Percentiles rank a stretch among this genome's conserved stretches.
These are phyloP conservation scores for Globodera ellingtonae DNA, from an alignment of 1,140 invertebrate species.

Conservation along the genomic window DNA sequence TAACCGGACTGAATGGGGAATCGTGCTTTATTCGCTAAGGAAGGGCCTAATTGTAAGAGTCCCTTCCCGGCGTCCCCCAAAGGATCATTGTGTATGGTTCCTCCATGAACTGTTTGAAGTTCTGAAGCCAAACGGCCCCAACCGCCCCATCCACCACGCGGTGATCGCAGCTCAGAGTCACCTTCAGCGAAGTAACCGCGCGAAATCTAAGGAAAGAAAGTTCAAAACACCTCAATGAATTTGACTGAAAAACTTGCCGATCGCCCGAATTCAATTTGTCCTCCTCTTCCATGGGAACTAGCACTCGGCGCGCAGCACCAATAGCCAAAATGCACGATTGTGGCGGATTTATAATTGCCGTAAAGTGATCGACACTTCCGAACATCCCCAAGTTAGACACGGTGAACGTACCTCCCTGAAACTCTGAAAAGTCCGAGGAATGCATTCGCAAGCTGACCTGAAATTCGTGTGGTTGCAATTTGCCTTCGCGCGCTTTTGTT, in stretches of 20 bases:
- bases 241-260: slow-evolving; percentile 16
- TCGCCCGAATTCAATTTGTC: slow-evolving; percentile 1
- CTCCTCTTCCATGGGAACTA: slow-evolving; percentile 68
- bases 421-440: slow-evolving; percentile 56
- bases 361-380: slow-evolving; percentile 74
- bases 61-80: slow-evolving; percentile 62
- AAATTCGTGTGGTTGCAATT: slow-evolving; percentile 93
- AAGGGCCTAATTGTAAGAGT: neutral
- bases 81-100: slow-evolving; percentile 74
- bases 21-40: no score
- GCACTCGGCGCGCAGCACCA: slow-evolving; percentile 70
- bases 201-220: slow-evolving; percentile 67
- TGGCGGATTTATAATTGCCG: slow-evolving; percentile 76
- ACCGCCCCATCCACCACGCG: slow-evolving; percentile 77
- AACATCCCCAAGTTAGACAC: slow-evolving; percentile 99
- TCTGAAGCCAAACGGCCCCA: slow-evolving; percentile 74
- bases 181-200: slow-evolving; percentile 71
- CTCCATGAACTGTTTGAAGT: slow-evolving; percentile 71
- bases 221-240: slow-evolving; percentile 18
- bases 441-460: slow-evolving; percentile 74
- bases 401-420: slow-evolving; percentile 75
- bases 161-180: slow-evolving; percentile 76
- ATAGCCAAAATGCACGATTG: slow-evolving; percentile 75
- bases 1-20: neutral
- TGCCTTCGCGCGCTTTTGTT: slow-evolving; percentile 85